These are phyloP conservation scores for Forbesichthys papilliferus DNA, from an alignment of 2,113 vertebrate genomes.

Conservation along the genomic window DNA sequence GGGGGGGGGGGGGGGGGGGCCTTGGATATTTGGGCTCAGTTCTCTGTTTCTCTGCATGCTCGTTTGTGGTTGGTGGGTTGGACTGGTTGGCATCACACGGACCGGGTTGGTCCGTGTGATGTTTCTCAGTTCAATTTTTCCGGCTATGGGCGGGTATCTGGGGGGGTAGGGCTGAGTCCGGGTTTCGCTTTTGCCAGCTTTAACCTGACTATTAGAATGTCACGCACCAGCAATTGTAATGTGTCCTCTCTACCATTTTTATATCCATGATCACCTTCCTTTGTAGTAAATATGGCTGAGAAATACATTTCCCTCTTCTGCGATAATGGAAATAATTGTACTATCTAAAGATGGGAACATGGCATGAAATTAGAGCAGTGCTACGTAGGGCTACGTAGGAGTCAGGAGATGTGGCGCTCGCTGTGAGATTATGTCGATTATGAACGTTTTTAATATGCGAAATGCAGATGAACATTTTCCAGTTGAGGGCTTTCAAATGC, in stretches of 20 bases:
- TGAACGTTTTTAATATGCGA: slow-evolving; percentile 63
- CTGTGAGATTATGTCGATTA: slow-evolving; percentile 58
- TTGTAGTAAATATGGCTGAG: slow-evolving; percentile 50
- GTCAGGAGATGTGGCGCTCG: slow-evolving; percentile 29
- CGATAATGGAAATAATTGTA: slow-evolving; percentile 64
- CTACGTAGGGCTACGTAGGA: slow-evolving; percentile 54
- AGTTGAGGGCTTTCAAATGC: slow-evolving; percentile 55
- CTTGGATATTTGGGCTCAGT: too few species aligned
- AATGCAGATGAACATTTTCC: slow-evolving; percentile 59
- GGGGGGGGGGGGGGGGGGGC: too few species aligned
- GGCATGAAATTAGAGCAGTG: slow-evolving; percentile 70
- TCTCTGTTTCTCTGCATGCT: too few species aligned
- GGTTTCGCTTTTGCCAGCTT: neutral
- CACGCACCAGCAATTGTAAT: slow-evolving; percentile 2
- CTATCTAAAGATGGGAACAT: slow-evolving; percentile 59
- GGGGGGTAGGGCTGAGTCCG: too few species aligned
- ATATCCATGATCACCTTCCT: slow-evolving; percentile 53
- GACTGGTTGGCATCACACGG: too few species aligned
- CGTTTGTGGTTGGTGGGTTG: too few species aligned
- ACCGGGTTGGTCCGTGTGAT: too few species aligned
- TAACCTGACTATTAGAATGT: neutral
- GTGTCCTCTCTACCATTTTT: slow-evolving; percentile 40
- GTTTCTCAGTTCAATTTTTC: too few species aligned
- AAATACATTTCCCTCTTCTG: slow-evolving; percentile 51
- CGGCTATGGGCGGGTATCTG: too few species aligned